These are phyloP conservation scores for Uropetala carovei DNA, from an alignment of 2,888 invertebrate species.

Conservation along the genomic window DNA sequence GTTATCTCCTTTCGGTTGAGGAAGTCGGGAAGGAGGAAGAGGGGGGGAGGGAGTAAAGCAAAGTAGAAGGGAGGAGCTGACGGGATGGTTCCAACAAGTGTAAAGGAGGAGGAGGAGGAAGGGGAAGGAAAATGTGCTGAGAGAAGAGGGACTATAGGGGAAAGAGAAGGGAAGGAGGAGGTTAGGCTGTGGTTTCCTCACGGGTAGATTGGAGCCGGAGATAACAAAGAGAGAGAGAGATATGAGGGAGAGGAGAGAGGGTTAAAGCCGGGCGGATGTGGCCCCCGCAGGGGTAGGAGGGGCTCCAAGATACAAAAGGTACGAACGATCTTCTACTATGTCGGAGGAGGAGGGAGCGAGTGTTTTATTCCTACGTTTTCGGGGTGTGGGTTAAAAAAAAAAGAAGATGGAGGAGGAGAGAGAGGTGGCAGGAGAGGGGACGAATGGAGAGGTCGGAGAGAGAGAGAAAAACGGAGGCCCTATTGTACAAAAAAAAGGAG, in stretches of 20 bases:
- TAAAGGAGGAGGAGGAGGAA: too few species aligned
- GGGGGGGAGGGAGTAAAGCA: too few species aligned
- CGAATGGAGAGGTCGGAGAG: neutral
- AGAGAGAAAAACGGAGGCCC: neutral
- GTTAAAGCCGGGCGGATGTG: neutral
- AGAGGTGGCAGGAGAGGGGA: neutral
- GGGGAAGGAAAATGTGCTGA: neutral
- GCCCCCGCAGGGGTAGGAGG: constrained; percentile 15
- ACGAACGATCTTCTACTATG: neutral
- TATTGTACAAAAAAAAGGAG: neutral
- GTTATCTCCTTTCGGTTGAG: too few species aligned
- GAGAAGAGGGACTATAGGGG: neutral
- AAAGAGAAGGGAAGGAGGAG: neutral
- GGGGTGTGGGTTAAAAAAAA: too few species aligned
- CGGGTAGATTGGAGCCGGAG: neutral
- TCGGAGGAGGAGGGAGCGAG: neutral
- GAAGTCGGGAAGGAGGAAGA: too few species aligned
- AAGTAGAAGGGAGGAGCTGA: too few species aligned
- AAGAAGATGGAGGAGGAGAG: neutral
- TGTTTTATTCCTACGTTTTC: neutral
- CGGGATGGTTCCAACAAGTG: too few species aligned
- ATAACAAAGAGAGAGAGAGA: neutral
- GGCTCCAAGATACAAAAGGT: neutral
- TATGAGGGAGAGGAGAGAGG: neutral
- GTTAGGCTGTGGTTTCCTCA: neutral